Evolutionary conservation across 2,797 vertebrate genomes (phyloP), one percentile per base, ranked within the genome.

Genomic region (Gymnoscopelus braueri): DNA sequence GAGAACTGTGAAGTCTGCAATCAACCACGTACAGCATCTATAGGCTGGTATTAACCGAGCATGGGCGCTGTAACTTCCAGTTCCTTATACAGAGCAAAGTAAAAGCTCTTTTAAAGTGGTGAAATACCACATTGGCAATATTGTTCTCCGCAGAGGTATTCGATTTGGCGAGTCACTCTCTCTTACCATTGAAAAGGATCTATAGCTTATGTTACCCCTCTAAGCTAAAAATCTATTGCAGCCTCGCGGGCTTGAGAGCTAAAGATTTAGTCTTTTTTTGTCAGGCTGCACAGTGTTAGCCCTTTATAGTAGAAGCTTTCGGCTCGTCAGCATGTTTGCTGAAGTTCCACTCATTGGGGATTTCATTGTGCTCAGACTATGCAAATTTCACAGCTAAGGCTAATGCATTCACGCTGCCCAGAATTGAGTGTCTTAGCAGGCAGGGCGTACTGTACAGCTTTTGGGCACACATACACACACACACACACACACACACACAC

Each of bases 231-330:
- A 91, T 92, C 90, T 90, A 89, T 91, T 86, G 82, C 74, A 88
- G 84, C 79, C 79, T 85, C 65, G 77, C 82, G 72, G 84, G 82
- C 75, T 72, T 67, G 64, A 82, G 79, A 80, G 86, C 83, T 90
- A 87, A 88, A 91, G 91, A 92, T 93, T 92, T 89, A 82, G 81
- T 81, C 80, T 90, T 91, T 92, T 89, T 89, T 84, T 92, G 84
- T 90, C 88, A 89, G 86, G 82, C 87, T 85, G 82, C 86, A 88
- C 83, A 84, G 71, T 81, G 81, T 79, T 78, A 71, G 83, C 76
- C 80, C 82, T 89, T 89, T 90, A 84, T 85, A 84, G 86, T 79
- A 29, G 74, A 88, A 19, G 78, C 67, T 88, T 89, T 87, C 77
- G 79, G 86, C 88, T 78, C 71, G 88, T 93, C 92, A 93, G 91